Conservation (phyloP, 2,113 vertebrate species). For the Seriola rivoliana region DNA sequence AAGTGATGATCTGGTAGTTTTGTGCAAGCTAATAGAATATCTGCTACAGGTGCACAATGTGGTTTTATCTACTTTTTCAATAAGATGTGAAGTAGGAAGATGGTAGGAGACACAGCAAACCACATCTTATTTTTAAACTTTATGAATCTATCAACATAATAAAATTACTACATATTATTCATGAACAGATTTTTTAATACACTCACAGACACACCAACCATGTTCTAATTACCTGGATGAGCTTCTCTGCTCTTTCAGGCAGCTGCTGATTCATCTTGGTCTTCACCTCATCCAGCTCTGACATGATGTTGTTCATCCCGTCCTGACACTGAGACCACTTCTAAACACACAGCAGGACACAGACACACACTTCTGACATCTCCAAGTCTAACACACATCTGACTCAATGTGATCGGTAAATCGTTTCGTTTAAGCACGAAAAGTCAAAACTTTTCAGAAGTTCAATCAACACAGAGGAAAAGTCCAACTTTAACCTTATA, state of each 20-base stretch:
- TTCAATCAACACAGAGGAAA: not conserved
- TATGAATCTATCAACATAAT: not conserved
- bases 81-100: no score
- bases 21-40: not conserved
- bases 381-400: not conserved
- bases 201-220: not conserved
- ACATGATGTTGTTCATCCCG: slow-evolving; percentile 75
- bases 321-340: slow-evolving; percentile 81
- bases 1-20: not conserved
- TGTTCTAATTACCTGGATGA: slow-evolving; percentile 84
- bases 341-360: slow-evolving; percentile 38
- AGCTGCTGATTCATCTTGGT: slow-evolving; percentile 77
- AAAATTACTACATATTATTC: no score
- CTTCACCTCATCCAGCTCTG: slow-evolving; percentile 82
- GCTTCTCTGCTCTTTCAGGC: slow-evolving; percentile 78
- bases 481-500: no score
- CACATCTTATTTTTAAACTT: not conserved
- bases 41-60: not conserved
- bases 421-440: not conserved
- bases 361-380: not conserved
- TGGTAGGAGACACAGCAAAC: not conserved
- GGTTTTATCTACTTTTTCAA: no score
- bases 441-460: not conserved
- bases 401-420: not conserved
- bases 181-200: not conserved